These are phyloP conservation scores for Synodontis membranacea DNA, from an alignment of 2,113 vertebrate genomes.

Conservation along the genomic window DNA sequence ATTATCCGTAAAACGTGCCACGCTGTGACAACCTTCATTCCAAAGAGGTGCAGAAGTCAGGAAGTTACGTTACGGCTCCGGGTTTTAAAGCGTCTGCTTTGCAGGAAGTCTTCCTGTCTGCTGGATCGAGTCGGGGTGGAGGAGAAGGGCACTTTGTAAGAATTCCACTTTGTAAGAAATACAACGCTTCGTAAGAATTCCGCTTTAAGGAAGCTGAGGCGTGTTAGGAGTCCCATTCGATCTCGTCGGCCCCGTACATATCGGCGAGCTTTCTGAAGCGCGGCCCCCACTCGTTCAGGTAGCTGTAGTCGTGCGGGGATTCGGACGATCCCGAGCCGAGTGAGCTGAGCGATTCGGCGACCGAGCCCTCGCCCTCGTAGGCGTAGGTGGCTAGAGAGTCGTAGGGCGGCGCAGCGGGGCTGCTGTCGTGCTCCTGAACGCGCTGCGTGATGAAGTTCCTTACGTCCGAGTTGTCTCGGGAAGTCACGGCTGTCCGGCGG, in stretches of 20 bases:
- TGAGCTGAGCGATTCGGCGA: slow-evolving; percentile 91
- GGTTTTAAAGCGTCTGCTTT: slow-evolving; percentile 26
- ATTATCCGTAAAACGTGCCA: slow-evolving; percentile 38
- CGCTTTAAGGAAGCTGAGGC: slow-evolving; percentile 14
- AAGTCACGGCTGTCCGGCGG: slow-evolving; percentile 58
- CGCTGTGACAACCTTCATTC: slow-evolving; percentile 45
- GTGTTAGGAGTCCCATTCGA: slow-evolving; percentile 85
- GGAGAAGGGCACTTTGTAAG: slow-evolving; percentile 67
- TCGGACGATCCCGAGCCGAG: slow-evolving; percentile 85
- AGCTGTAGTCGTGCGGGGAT: slow-evolving; percentile 91
- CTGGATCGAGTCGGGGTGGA: slow-evolving; percentile 39
- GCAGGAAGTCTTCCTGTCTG: slow-evolving; percentile 23
- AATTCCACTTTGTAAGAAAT: slow-evolving; percentile 50
- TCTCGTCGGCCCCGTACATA: slow-evolving; percentile 87
- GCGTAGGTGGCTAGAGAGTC: slow-evolving; percentile 94
- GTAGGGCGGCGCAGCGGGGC: slow-evolving; percentile 87
- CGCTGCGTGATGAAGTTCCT: slow-evolving; percentile 93
- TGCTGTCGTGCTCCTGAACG: slow-evolving; percentile 87
- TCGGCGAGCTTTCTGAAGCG: slow-evolving; percentile 93
- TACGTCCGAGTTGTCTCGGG: slow-evolving; percentile 84
- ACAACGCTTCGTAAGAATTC: slow-evolving; percentile 55
- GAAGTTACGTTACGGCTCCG: neutral
- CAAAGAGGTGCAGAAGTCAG: slow-evolving; percentile 50
- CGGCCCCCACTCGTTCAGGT: slow-evolving; percentile 95
- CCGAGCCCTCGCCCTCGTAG: slow-evolving; percentile 89